Percentiles rank a stretch among this genome's conserved stretches.
Evolutionary conservation across 2,113 vertebrate genomes (phyloP).

Genomic region (Cryptoleucopteryx plumbea): DNA sequence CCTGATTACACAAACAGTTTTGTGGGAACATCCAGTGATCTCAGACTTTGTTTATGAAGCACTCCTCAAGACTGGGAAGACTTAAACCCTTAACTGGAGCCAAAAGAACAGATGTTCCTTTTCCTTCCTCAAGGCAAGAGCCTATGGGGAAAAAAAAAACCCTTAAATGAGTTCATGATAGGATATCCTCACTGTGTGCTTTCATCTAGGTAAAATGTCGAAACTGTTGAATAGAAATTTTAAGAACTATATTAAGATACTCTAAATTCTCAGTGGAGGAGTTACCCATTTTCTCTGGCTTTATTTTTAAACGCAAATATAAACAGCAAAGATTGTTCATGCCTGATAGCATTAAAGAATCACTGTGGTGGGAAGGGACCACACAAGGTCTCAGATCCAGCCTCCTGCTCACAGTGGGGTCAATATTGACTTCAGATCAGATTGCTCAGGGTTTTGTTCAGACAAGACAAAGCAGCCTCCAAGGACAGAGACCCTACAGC

Average conservation of each 20-base stretch:
- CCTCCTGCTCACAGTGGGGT: neutral
- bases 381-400: neutral
- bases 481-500: neutral
- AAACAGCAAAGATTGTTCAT: neutral
- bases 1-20: slow-evolving; percentile 41
- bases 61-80: slow-evolving; percentile 55
- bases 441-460: neutral
- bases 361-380: neutral
- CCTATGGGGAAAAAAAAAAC: neutral
- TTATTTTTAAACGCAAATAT: neutral
- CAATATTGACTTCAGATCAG: neutral
- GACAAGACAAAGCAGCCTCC: neutral
- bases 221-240: neutral
- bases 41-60: slow-evolving; percentile 64
- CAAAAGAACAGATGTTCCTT: slow-evolving; percentile 52
- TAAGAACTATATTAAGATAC: neutral
- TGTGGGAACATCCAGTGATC: slow-evolving; percentile 58
- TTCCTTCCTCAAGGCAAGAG: neutral
- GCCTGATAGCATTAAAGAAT: neutral
- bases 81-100: slow-evolving; percentile 44
- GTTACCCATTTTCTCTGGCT: neutral
- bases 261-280: neutral
- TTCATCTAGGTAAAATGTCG: neutral
- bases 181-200: neutral
- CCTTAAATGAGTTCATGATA: neutral